Evolutionary conservation across 2,797 vertebrate species (phyloP).

Genomic region (Xenopus petersii): DNA sequence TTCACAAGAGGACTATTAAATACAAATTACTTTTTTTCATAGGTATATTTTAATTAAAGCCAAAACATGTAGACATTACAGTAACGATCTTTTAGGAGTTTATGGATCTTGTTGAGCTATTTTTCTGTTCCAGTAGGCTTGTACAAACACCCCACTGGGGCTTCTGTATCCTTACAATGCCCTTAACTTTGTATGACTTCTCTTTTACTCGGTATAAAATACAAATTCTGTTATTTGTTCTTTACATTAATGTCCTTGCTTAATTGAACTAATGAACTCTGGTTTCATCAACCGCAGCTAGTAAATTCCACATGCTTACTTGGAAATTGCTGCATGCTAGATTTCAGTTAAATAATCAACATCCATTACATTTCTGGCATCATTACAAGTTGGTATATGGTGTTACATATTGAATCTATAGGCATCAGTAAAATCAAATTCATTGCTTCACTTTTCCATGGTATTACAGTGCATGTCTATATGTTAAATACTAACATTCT

Average conservation of each 20-base stretch:
- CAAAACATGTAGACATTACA: slow-evolving; percentile 13
- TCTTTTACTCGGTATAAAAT: slow-evolving; percentile 1
- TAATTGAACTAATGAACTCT: slow-evolving; percentile 12
- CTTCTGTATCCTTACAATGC: neutral
- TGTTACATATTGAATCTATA: too few species aligned
- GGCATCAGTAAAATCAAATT: too few species aligned
- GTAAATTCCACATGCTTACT: neutral
- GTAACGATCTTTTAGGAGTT: neutral
- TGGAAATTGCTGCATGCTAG: too few species aligned
- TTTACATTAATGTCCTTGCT: neutral
- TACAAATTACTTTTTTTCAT: slow-evolving; percentile 25
- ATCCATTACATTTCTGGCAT: too few species aligned
- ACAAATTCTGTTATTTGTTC: slow-evolving; percentile 2
- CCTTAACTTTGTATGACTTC: slow-evolving; percentile 31
- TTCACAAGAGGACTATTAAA: slow-evolving; percentile 17
- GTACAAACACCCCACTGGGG: slow-evolving; percentile 7
- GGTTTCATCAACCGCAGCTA: neutral
- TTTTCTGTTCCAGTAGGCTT: slow-evolving; percentile 10
- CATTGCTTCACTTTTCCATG: too few species aligned
- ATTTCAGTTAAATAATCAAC: too few species aligned
- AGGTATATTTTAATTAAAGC: slow-evolving; percentile 42
- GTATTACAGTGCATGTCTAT: too few species aligned
- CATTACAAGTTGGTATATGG: too few species aligned
- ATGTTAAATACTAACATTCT: too few species aligned
- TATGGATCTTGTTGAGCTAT: slow-evolving; percentile 15